These are phyloP conservation scores for Gallinago nigripennis DNA, from an alignment of 2,797 vertebrate species.

Conservation along the genomic window DNA sequence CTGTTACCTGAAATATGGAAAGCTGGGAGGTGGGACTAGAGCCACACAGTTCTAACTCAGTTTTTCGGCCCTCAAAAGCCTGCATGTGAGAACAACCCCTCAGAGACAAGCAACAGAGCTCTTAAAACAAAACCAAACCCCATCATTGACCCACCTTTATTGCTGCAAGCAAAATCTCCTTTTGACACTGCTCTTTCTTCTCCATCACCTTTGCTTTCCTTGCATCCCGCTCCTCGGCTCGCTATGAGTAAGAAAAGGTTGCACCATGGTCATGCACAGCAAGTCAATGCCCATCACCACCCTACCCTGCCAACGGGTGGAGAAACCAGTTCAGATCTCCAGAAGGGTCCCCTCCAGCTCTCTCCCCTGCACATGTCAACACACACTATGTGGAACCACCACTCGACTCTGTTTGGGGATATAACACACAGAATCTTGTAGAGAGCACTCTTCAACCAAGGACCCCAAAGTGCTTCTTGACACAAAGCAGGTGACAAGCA, in stretches of 20 bases:
- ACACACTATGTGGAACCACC: background rate
- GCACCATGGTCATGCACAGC: background rate
- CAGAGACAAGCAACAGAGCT: background rate
- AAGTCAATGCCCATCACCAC: background rate
- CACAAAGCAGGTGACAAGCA: background rate
- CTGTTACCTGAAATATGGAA: background rate
- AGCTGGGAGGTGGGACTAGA: background rate
- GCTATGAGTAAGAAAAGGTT: constrained; percentile 68
- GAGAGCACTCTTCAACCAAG: background rate
- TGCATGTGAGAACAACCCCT: background rate
- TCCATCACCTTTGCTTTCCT: constrained; percentile 86
- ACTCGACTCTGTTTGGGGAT: background rate
- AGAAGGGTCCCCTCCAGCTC: background rate
- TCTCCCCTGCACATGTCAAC: background rate
- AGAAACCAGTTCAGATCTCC: background rate
- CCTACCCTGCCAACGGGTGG: fast-evolving
- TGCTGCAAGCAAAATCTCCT: constrained; percentile 80
- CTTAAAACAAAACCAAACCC: background rate
- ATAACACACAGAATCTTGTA: background rate
- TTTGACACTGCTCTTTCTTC: constrained; percentile 79
- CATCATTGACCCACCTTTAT: constrained; percentile 66
- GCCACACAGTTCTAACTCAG: background rate
- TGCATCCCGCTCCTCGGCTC: constrained; percentile 85
- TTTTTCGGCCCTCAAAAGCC: background rate
- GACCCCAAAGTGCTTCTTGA: background rate